Percentiles rank a stretch among this genome's conserved stretches.
Conservation (phyloP, 2,888 invertebrate genomes). For the Chorisops tibialis region DNA sequence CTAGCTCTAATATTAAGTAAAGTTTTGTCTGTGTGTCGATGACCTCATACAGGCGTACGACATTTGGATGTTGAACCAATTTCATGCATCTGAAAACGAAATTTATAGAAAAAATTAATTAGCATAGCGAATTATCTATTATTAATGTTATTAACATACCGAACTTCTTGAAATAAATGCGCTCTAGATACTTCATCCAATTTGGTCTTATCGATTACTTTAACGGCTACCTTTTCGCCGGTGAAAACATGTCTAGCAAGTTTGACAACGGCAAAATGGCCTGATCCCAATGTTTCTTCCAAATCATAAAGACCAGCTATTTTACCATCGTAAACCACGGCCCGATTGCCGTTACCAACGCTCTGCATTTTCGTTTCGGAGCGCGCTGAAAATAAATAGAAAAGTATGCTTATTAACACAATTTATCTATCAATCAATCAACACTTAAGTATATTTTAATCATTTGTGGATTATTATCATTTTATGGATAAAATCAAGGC, state of each 20-base stretch:
- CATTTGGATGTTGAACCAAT: constrained; percentile 98
- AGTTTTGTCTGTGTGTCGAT: constrained; percentile 98
- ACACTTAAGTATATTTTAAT: no score
- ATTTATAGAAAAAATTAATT: background rate
- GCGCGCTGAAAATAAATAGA: constrained; percentile 6
- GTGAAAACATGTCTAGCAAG: constrained; percentile 97
- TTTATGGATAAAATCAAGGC: no score
- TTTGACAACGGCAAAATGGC: constrained; percentile 98
- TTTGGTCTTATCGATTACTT: constrained; percentile 98
- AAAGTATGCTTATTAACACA: no score
- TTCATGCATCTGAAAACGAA: constrained; percentile 94
- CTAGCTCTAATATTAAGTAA: constrained; percentile 93
- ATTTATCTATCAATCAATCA: no score
- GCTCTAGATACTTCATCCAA: constrained; percentile 93
- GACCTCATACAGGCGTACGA: constrained; percentile 96
- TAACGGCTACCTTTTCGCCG: constrained; percentile 95
- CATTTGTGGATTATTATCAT: no score
- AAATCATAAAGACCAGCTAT: constrained; percentile 97
- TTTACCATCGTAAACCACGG: constrained; percentile 70
- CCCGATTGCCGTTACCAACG: constrained; percentile 35
- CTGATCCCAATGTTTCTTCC: constrained; percentile 94
- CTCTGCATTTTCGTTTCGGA: constrained; percentile 33
- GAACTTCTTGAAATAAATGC: constrained; percentile 94
- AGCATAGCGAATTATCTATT: background rate
- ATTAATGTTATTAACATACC: constrained; percentile 44